A percentile compares a stretch with the other conserved stretches of the same genome.
phyloP scores from a whole-genome alignment of 2,113 vertebrate species.

The Rhineura floridana region DNA sequence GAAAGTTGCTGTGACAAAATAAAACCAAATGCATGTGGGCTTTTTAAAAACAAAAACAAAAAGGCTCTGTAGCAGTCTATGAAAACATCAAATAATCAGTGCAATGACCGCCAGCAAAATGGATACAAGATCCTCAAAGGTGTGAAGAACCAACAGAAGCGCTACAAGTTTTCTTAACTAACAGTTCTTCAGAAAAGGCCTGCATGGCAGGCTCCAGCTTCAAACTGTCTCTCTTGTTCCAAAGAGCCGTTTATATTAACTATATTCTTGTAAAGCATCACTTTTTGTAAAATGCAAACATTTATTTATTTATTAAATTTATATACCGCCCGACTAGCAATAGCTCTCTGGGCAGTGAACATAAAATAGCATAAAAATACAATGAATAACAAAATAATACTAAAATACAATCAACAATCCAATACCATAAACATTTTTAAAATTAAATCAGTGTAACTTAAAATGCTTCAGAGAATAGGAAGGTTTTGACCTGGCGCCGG shows the following conservation, averaged over 20 bases:
- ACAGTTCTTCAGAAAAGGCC: not conserved
- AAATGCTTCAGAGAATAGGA: too few species aligned
- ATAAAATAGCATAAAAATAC: too few species aligned
- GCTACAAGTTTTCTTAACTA: not conserved
- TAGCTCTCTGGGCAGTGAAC: too few species aligned
- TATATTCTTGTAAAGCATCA: too few species aligned
- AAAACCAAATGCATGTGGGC: not conserved
- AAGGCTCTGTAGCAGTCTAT: not conserved
- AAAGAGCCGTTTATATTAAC: not conserved
- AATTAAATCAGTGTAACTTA: too few species aligned
- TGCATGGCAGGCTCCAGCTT: not conserved
- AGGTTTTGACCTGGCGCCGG: too few species aligned
- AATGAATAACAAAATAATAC: too few species aligned
- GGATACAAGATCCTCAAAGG: not conserved
- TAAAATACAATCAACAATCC: too few species aligned
- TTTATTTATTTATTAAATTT: too few species aligned
- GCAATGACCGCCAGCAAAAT: not conserved
- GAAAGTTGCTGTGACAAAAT: not conserved
- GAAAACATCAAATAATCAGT: not conserved
- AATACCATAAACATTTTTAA: too few species aligned
- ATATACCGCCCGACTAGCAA: too few species aligned
- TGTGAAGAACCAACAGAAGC: not conserved
- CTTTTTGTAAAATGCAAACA: too few species aligned
- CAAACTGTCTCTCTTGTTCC: not conserved
- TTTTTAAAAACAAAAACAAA: not conserved